Conservation (phyloP, 2,888 invertebrate genomes). For the Eulithis prunata region DNA sequence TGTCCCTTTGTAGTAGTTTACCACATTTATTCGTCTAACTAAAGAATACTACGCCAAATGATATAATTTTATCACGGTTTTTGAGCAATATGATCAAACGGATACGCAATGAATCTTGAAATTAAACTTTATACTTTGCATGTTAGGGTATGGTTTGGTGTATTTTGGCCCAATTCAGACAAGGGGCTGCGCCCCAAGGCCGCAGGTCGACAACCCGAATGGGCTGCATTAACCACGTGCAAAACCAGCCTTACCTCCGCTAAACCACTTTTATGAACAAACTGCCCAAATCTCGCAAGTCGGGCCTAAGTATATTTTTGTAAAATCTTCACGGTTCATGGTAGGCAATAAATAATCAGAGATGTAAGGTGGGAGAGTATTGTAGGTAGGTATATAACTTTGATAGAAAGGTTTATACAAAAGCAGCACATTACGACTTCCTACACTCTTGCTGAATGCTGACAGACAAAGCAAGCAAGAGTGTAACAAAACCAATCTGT, state of each 20-base stretch:
- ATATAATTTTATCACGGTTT: conserved; percentile 45
- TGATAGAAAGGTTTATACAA: too few relatives aligned
- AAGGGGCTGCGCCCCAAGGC: conserved; percentile 72
- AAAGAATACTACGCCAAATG: conserved; percentile 45
- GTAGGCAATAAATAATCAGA: conserved; percentile 49
- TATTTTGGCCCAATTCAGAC: conserved; percentile 41
- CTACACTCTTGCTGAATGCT: too few relatives aligned
- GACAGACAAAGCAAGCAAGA: conserved; percentile 2
- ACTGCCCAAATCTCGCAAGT: conserved; percentile 39
- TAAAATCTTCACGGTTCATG: neutral
- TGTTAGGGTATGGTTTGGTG: conserved; percentile 50
- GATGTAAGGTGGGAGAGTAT: too few relatives aligned
- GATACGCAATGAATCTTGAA: conserved; percentile 29
- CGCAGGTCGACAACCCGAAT: conserved; percentile 76
- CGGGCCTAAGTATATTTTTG: conserved; percentile 6
- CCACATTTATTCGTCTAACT: conserved; percentile 19
- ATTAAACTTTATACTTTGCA: conserved; percentile 41
- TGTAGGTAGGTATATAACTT: too few relatives aligned
- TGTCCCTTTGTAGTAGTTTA: neutral
- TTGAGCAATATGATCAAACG: conserved; percentile 28
- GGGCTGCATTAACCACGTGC: conserved; percentile 69
- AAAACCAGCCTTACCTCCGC: conserved; percentile 72
- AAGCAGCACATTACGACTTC: too few relatives aligned
- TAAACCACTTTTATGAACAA: conserved; percentile 45
- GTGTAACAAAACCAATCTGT: conserved; percentile 63